Base-by-base conservation (phyloP, 2,113 vertebrate genomes). In the Platichthys flesus region DNA sequence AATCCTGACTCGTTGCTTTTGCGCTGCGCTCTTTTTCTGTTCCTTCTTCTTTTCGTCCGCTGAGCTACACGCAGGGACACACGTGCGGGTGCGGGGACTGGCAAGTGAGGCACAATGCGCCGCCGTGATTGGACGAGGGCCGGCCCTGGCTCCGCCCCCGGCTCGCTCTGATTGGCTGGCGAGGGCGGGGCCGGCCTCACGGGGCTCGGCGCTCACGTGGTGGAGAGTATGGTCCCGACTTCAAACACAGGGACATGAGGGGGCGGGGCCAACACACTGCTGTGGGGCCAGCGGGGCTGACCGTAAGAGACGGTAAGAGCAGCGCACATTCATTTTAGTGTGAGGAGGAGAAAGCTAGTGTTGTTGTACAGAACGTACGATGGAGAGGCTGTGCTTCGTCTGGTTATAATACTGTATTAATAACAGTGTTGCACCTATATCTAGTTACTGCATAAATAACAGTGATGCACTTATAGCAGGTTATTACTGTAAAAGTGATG, bases 131-230 rank as follows among this genome's bases (percentile, higher is more conserved):
- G 93, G 92, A 31, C 72, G 8, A 0, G 0, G 0, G 0, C 1
- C 16, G 1, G 9, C 0, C 0, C 0, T 5, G 20, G 1, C 70
- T 14, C 20, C 83, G 69, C 90, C 89, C 16, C 0, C 1, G 0
- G 0, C 1, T 10, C 1, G 2, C n/a, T 76, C 1, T 81, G 24
- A 93, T 91, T 92, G 91, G 91, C 9, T 15, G 55, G 0, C 0
- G 31, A 3, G 37, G 88, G 89, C 79, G 87, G 31, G 75, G 74
- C 8, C 9, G 24, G 3, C 59, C 0, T 83, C 93, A 94, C 93
- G 92, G 69, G 93, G 90, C 86, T 59, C 24, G 0, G 10, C 0
- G 0, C 47, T 93, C 93, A 94, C 93, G 93, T 94, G 93, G 93
- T 31, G 64, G 13, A 4, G 65, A 87, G 93, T 10, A 52, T 89